Conservation (phyloP, 2,113 vertebrate species). For the Crypturellus undulatus region DNA sequence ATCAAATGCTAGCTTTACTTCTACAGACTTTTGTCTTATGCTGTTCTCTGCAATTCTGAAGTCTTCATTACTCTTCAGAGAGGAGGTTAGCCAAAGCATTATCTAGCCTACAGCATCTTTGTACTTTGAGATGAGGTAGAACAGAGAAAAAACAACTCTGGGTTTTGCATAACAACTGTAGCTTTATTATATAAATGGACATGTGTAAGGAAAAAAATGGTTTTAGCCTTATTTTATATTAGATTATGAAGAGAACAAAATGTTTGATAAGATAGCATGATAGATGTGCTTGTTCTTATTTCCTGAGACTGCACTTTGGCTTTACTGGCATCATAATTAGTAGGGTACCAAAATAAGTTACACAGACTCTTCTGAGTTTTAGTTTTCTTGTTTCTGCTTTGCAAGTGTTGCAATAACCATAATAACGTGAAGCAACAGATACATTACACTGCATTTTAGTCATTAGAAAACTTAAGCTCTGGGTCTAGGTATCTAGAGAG, state of each 20-base stretch:
- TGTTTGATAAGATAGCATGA: neutral
- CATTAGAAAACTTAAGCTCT: neutral
- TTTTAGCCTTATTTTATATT: neutral
- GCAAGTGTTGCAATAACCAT: neutral
- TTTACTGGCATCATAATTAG: neutral
- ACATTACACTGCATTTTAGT: neutral
- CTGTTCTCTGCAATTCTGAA: neutral
- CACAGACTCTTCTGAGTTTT: rapidly evolving
- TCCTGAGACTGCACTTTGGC: rapidly evolving
- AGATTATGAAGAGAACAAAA: neutral
- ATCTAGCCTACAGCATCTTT: neutral
- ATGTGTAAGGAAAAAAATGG: neutral
- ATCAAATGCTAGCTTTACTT: neutral
- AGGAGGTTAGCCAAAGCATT: neutral
- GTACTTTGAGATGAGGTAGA: neutral
- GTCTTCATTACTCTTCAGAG: neutral
- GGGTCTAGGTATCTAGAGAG: neutral
- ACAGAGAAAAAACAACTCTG: neutral
- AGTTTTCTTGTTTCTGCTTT: neutral
- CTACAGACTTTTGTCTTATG: rapidly evolving
- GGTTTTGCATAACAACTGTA: rapidly evolving
- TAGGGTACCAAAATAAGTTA: neutral
- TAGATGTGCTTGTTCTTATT: neutral
- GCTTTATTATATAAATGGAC: neutral
- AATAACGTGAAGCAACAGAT: neutral